Conservation (phyloP, 2,888 invertebrate species). For the Trichacis sp. region DNA sequence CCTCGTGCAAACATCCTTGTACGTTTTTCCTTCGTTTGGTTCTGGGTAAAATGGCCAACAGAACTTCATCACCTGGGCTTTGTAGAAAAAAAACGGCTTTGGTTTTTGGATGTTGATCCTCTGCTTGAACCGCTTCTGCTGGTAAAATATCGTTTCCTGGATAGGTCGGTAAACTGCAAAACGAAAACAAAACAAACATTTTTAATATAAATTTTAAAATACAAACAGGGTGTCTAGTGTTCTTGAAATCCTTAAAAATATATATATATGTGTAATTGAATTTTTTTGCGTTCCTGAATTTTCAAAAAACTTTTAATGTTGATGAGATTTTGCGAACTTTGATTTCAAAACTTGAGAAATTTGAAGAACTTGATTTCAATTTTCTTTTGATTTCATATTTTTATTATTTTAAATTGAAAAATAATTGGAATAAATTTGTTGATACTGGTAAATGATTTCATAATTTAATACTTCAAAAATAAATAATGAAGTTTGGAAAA, state of each 20-base stretch:
- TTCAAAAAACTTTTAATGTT: no score
- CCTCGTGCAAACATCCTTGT: conserved; percentile 70
- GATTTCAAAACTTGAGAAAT: no score
- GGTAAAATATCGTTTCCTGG: conserved; percentile 55
- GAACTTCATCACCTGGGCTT: conserved; percentile 76
- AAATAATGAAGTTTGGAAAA: no score
- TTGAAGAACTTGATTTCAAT: no score
- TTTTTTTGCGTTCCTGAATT: no score
- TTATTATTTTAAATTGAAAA: no score
- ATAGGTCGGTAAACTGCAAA: conserved; percentile 57
- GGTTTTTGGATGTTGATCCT: conserved; percentile 86
- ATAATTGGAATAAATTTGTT: no score
- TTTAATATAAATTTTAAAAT: not conserved
- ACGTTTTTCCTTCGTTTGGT: conserved; percentile 55
- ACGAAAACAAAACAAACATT: conserved; percentile 16
- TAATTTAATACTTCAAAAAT: no score
- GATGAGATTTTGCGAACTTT: no score
- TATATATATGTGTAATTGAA: no score
- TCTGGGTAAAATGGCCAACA: conserved; percentile 75
- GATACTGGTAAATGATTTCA: no score
- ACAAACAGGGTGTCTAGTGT: not conserved
- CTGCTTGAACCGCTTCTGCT: conserved; percentile 77
- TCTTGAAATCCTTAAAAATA: not conserved
- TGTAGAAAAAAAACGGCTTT: conserved; percentile 77
- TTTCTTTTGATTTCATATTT: no score